These are phyloP conservation scores for Onychostruthus taczanowskii DNA, from an alignment of 2,113 vertebrate genomes.

Conservation along the genomic window DNA sequence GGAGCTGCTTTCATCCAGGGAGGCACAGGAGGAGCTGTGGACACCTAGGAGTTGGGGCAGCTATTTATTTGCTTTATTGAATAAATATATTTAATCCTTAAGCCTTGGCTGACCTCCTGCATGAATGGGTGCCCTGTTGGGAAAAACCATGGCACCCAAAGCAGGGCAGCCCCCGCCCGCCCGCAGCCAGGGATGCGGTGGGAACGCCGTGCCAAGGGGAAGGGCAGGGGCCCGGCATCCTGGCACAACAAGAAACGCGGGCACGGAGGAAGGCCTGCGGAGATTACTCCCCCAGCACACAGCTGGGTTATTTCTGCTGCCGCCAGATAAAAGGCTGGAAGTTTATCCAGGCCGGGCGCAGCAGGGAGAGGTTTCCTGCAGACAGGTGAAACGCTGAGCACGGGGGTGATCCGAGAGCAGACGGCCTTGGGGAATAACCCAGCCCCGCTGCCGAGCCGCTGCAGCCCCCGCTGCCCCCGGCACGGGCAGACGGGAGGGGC, in stretches of 20 bases:
- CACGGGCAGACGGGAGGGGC: neutral
- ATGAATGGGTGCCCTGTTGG: neutral
- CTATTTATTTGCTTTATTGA: neutral
- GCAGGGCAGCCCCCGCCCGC: rapidly evolving
- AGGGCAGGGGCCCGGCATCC: neutral
- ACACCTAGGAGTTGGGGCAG: neutral
- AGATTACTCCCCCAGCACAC: neutral
- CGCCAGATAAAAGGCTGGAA: neutral
- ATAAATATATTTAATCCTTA: neutral
- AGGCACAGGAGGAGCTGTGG: neutral
- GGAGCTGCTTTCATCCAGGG: neutral
- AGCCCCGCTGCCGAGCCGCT: neutral
- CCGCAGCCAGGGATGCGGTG: rapidly evolving
- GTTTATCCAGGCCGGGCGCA: neutral
- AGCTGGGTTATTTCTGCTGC: neutral
- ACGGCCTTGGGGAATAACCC: rapidly evolving
- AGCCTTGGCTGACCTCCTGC: neutral
- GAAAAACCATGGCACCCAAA: neutral
- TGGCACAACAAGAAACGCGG: neutral
- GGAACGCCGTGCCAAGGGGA: neutral
- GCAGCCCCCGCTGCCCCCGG: neutral
- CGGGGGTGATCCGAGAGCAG: rapidly evolving
- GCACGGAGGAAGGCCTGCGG: neutral
- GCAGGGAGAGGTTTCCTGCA: neutral
- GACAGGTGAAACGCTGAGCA: neutral